These are phyloP conservation scores for Cephus sareptanus DNA, from an alignment of 2,888 invertebrate genomes.

Conservation along the genomic window DNA sequence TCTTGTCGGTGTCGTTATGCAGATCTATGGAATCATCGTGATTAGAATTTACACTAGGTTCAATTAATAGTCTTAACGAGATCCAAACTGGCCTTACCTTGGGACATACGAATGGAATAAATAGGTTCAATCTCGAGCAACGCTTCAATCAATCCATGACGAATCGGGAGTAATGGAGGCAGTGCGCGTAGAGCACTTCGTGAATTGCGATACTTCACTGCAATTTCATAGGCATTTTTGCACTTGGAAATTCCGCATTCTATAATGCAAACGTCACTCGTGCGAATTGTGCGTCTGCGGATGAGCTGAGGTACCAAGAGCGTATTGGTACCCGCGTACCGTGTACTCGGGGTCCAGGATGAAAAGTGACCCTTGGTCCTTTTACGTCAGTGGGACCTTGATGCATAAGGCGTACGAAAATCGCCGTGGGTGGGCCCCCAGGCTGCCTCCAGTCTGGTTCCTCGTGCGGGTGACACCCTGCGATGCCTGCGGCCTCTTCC, in stretches of 20 bases:
- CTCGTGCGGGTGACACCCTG: constrained; percentile 41
- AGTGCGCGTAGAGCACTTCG: not conserved
- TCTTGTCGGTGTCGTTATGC: constrained; percentile 2
- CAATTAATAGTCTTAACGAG: not conserved
- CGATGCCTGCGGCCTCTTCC: constrained; percentile 24
- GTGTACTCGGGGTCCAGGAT: not conserved
- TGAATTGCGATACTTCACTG: not conserved
- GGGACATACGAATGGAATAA: not conserved
- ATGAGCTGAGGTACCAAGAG: not conserved
- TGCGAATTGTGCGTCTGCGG: not conserved
- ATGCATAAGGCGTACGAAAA: constrained; percentile 28
- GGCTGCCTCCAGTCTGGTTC: constrained; percentile 32
- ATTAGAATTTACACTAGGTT: not conserved
- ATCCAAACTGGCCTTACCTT: not conserved
- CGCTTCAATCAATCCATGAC: not conserved
- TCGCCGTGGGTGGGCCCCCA: constrained; percentile 38
- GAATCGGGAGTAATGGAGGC: not conserved
- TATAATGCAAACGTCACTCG: not conserved
- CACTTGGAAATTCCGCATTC: not conserved
- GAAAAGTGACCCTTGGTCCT: not conserved
- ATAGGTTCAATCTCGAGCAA: not conserved
- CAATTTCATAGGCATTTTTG: not conserved
- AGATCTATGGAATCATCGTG: not conserved
- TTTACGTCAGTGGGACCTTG: constrained; percentile 23
- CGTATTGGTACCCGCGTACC: not conserved